phyloP scores from a whole-genome alignment of 35 echinoderm and acorn worm genomes.

The Ophiothrix spiculata region DNA sequence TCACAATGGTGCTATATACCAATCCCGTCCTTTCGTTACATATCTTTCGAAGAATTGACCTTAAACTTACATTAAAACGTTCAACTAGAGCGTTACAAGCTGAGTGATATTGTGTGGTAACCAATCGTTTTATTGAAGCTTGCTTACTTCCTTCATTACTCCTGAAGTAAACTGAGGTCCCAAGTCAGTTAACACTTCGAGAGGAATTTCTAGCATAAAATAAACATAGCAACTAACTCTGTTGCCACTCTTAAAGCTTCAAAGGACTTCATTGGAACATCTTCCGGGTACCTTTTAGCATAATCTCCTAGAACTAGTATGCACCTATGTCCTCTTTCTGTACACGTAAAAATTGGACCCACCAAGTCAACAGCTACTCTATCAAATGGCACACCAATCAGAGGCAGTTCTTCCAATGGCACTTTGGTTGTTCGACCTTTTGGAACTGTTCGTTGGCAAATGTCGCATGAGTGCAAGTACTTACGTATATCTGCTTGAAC shows the following conservation, averaged over 20 bases:
- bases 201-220: slow-evolving; percentile 40
- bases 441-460: slow-evolving; percentile 38
- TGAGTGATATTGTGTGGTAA: slow-evolving; percentile 58
- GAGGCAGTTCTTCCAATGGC: slow-evolving; percentile 4
- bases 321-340: slow-evolving; percentile 42
- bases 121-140: slow-evolving; percentile 34
- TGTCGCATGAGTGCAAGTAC: slow-evolving; percentile 53
- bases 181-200: slow-evolving; percentile 47
- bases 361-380: slow-evolving; percentile 47
- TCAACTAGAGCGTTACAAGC: slow-evolving; percentile 54
- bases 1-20: slow-evolving; percentile 40
- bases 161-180: slow-evolving; percentile 46
- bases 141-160: slow-evolving; percentile 41
- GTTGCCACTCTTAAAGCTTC: slow-evolving; percentile 43
- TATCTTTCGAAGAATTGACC: slow-evolving; percentile 52
- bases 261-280: slow-evolving; percentile 17
- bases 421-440: slow-evolving; percentile 43
- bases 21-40: slow-evolving; percentile 58
- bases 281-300: slow-evolving; percentile 62
- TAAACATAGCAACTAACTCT: slow-evolving; percentile 39
- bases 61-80: slow-evolving; percentile 49
- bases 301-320: slow-evolving; percentile 54
- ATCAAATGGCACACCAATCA: slow-evolving; percentile 60
- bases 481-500: slow-evolving; percentile 29
- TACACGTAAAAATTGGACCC: slow-evolving; percentile 37